Evolutionary conservation across 2,888 invertebrate genomes (phyloP).

Genomic region (Cheilosia pagana): DNA sequence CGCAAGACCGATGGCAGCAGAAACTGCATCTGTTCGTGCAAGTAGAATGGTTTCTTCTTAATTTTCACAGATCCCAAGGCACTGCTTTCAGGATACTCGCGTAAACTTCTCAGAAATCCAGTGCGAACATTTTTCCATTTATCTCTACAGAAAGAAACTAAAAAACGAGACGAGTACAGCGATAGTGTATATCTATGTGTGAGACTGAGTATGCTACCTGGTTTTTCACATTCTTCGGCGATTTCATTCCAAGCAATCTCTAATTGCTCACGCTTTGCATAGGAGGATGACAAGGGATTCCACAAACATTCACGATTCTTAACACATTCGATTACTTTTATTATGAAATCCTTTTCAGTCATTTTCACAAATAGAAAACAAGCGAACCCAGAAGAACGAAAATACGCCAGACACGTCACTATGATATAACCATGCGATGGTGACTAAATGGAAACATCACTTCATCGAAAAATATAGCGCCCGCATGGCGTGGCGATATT

Average conservation of each 20-base stretch:
- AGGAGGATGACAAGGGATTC: constrained; percentile 59
- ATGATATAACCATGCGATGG: constrained; percentile 44
- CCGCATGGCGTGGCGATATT: not conserved
- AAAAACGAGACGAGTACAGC: constrained; percentile 15
- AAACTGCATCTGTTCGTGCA: constrained; percentile 74
- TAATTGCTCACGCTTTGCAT: constrained; percentile 68
- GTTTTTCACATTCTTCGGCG: constrained; percentile 56
- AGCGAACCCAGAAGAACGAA: not conserved
- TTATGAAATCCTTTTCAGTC: constrained; percentile 47
- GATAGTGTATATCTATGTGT: not conserved
- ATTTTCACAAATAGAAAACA: constrained; percentile 10
- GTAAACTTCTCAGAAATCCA: constrained; percentile 75
- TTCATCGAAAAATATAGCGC: constrained; percentile 16
- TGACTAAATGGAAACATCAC: constrained; percentile 61
- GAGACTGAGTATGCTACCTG: constrained; percentile 45
- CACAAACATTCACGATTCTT: constrained; percentile 68
- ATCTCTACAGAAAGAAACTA: constrained; percentile 66
- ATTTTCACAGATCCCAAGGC: constrained; percentile 16
- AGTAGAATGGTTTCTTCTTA: constrained; percentile 67
- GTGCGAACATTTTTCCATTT: constrained; percentile 76
- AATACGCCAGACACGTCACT: constrained; percentile 34
- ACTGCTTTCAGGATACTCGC: constrained; percentile 57
- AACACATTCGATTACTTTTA: constrained; percentile 71
- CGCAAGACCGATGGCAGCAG: constrained; percentile 52
- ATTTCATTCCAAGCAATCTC: constrained; percentile 73